Base-by-base conservation (phyloP, 2,888 invertebrate genomes). In the Acronicta aceris region DNA sequence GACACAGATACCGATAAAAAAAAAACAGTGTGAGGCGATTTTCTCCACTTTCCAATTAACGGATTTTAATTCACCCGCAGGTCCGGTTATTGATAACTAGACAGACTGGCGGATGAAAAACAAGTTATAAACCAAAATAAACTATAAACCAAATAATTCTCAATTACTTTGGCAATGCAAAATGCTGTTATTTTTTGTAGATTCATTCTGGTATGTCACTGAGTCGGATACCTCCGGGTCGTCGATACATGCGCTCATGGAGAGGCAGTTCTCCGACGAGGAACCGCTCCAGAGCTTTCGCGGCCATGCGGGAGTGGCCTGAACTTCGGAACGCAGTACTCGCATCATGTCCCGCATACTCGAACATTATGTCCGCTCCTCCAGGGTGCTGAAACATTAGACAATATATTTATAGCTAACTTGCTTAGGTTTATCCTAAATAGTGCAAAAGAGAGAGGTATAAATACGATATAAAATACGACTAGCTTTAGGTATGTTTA, bases 321-420 rank as follows among this genome's bases (percentile, higher is more conserved):
- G 97, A 96, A 49, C 97, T 96, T 15, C 97, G 95, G 90, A 98
- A 98, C 0, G 98, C 97, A 2, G 97, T 94, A 27, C 97, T 98
- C 0, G 98, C 98, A 87, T 98, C 98, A 12, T 97, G 95, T 0
- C 98, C 98, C 0, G 98, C 98, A 86, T 97, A 96, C 81, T 98
- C 98, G 76, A 98, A 86, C 76, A 98, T 95, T 16, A 98, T 95
- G 68, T 98, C 98, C 12, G 95, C 95, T 8, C 98, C 98, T 55
- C 98, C 98, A 0, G 98, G 98, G 90, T 98, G 98, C 96, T 97
- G 84, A 6, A 89, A 89, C 88, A 81, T 86, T 60, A 65, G 4
- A 59, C 73, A 78, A 73, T 72, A 71, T 17, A 1, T 17, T 55
- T 62, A 50, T 25, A 63, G 51, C 40, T 51, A 15, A 41, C 10